A percentile compares a stretch with the other conserved stretches of the same genome.
phyloP scores from a whole-genome alignment of 2,113 vertebrate species.

The Archocentrus centrarchus region DNA sequence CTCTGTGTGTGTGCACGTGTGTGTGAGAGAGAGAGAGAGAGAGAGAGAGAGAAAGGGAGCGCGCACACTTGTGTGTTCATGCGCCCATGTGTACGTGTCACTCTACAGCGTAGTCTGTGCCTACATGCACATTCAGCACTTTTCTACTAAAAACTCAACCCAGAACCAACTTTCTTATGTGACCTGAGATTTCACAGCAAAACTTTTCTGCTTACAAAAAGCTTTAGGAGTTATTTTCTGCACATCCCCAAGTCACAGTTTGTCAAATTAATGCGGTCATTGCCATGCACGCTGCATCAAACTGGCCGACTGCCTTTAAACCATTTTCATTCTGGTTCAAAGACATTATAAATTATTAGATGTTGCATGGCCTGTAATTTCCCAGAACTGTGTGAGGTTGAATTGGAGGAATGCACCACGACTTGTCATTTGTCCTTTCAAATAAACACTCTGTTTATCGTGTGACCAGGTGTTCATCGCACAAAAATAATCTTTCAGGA shows the following conservation, averaged over 20 bases:
- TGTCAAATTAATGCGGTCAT: slow-evolving; percentile 51
- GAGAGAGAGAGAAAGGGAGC: background rate
- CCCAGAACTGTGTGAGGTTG: background rate
- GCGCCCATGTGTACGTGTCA: slow-evolving; percentile 39
- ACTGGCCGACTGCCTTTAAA: background rate
- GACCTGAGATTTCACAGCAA: slow-evolving; percentile 35
- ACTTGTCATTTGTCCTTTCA: background rate
- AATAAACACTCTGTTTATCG: background rate
- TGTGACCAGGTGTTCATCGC: background rate
- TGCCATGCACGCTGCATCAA: slow-evolving; percentile 33
- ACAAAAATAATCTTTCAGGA: background rate
- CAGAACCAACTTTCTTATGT: slow-evolving; percentile 35
- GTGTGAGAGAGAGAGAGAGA: background rate
- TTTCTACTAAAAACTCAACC: slow-evolving; percentile 41
- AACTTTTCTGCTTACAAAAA: slow-evolving; percentile 60
- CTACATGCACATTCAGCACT: slow-evolving; percentile 56
- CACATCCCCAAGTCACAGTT: slow-evolving; percentile 23
- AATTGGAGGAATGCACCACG: background rate
- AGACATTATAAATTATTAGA: slow-evolving; percentile 15
- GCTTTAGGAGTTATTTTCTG: slow-evolving; percentile 22
- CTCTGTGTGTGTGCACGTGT: slow-evolving; percentile 17
- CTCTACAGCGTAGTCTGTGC: background rate
- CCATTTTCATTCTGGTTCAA: background rate
- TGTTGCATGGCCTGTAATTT: slow-evolving; percentile 20
- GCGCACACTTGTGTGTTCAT: background rate